These are phyloP conservation scores for Oryzias dopingdopingensis DNA, from an alignment of 2,797 vertebrate genomes.

Conservation along the genomic window DNA sequence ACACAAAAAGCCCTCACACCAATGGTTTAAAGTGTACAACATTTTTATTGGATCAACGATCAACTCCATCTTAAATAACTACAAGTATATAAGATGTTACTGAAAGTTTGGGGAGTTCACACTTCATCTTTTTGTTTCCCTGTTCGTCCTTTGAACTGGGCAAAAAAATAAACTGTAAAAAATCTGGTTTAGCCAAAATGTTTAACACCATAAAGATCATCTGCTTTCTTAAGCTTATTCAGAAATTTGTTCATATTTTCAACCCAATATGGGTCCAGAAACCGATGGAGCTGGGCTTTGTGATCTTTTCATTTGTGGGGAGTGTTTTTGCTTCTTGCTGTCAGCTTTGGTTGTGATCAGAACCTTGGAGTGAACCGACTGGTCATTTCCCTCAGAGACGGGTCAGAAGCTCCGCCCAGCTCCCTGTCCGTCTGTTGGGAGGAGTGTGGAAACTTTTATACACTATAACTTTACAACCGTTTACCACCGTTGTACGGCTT, in stretches of 20 bases:
- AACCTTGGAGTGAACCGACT: no score
- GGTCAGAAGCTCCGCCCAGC: no score
- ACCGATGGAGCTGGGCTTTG: slow-evolving; percentile 7
- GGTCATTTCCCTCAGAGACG: no score
- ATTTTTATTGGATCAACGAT: slow-evolving; percentile 73
- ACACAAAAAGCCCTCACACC: no score
- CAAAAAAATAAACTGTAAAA: slow-evolving; percentile 36
- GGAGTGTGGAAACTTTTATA: slow-evolving; percentile 25
- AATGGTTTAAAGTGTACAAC: slow-evolving; percentile 61
- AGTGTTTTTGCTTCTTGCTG: slow-evolving; percentile 10
- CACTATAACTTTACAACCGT: slow-evolving; percentile 48
- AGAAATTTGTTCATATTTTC: slow-evolving; percentile 7
- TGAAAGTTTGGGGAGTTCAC: slow-evolving; percentile 51
- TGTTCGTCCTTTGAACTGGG: slow-evolving; percentile 17
- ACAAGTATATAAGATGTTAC: slow-evolving; percentile 71
- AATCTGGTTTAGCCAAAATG: slow-evolving; percentile 9
- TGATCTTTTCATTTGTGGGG: slow-evolving; percentile 1
- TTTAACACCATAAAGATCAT: slow-evolving; percentile 1
- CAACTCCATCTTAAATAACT: slow-evolving; percentile 71
- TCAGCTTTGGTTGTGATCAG: slow-evolving; percentile 1
- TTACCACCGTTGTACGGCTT: slow-evolving; percentile 17
- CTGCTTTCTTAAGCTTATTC: slow-evolving; percentile 4
- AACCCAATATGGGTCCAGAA: slow-evolving; percentile 66
- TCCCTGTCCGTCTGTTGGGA: no score
- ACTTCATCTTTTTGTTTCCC: slow-evolving; percentile 20